Evolutionary conservation across 2,888 invertebrate species (phyloP).

Genomic region (Spilosoma lubricipeda): DNA sequence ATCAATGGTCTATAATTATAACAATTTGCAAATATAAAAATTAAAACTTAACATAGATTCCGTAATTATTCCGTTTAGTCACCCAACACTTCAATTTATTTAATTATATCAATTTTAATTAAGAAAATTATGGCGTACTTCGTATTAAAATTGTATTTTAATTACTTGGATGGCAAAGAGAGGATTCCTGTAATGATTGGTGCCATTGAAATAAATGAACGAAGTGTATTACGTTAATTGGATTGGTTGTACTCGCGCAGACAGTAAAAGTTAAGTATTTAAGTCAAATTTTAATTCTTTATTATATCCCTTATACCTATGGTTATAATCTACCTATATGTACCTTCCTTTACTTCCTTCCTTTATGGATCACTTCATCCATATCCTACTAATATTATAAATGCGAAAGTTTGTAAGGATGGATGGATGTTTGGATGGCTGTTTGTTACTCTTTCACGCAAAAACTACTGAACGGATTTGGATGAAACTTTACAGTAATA

Average conservation of each 20-base stretch:
- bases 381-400: too few species aligned
- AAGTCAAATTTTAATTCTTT: conserved; percentile 10
- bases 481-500: too few species aligned
- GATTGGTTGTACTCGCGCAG: conserved; percentile 18
- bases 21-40: conserved; percentile 37
- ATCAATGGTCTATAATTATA: neutral
- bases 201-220: conserved; percentile 42
- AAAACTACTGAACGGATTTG: too few species aligned
- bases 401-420: too few species aligned
- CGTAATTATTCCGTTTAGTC: conserved; percentile 48
- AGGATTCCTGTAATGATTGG: conserved; percentile 43
- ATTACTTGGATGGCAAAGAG: conserved; percentile 44
- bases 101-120: conserved; percentile 61
- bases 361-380: too few species aligned
- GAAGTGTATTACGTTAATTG: conserved; percentile 46
- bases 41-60: conserved; percentile 44
- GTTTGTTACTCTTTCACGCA: too few species aligned
- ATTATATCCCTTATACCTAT: too few species aligned
- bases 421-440: too few species aligned
- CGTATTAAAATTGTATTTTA: conserved; percentile 57
- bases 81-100: conserved; percentile 54
- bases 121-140: conserved; percentile 58
- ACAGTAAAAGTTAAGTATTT: conserved; percentile 9
- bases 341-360: too few species aligned
- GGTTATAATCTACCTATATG: too few species aligned